These are phyloP conservation scores for Esox niger DNA, from an alignment of 2,113 vertebrate genomes.

Conservation along the genomic window DNA sequence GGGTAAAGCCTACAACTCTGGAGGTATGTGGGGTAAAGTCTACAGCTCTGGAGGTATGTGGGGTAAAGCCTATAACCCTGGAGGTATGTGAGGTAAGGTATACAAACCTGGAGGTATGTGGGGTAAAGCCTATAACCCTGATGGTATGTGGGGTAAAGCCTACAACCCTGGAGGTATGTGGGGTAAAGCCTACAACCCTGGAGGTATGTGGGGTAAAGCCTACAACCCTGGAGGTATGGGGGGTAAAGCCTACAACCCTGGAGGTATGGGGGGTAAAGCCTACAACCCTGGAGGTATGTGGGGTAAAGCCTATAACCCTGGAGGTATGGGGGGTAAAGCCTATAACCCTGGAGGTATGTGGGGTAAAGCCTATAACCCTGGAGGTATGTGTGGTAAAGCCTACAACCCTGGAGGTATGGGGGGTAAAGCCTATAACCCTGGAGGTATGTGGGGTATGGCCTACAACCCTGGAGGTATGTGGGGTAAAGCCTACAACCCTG, in stretches of 20 bases:
- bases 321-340: slow-evolving; percentile 16
- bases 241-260: slow-evolving; percentile 16
- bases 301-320: slow-evolving; percentile 15
- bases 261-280: slow-evolving; percentile 16
- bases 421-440: slow-evolving; percentile 15
- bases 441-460: slow-evolving; percentile 19
- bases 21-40: too few relatives aligned
- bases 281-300: too few relatives aligned
- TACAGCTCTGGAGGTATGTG: too few relatives aligned
- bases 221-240: too few relatives aligned
- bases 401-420: too few relatives aligned
- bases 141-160: slow-evolving; percentile 13
- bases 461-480: slow-evolving; percentile 54
- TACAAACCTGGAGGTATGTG: too few relatives aligned
- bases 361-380: slow-evolving; percentile 15
- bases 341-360: too few relatives aligned
- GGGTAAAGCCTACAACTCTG: too few relatives aligned
- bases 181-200: slow-evolving; percentile 16
- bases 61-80: too few relatives aligned
- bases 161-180: too few relatives aligned
- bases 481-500: slow-evolving; percentile 16
- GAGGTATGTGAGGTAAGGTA: too few relatives aligned
- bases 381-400: slow-evolving; percentile 17
- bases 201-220: slow-evolving; percentile 15
- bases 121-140: slow-evolving; percentile 15